Evolutionary conservation across 2,888 invertebrate species (phyloP).

Genomic region (Acrocera orbiculus): DNA sequence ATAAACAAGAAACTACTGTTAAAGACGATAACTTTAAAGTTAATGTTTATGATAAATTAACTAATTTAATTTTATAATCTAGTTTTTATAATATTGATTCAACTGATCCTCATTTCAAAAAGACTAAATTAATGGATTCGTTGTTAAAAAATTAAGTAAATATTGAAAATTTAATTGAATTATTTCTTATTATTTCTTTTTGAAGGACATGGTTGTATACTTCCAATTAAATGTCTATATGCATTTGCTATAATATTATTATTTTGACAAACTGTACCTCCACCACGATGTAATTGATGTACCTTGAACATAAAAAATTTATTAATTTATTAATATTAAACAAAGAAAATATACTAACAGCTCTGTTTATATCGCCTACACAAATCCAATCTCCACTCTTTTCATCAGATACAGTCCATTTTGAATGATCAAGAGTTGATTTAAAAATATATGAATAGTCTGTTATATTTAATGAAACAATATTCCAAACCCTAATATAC

Average conservation of each 20-base stretch:
- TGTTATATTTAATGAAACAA: no score
- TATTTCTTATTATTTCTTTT: no score
- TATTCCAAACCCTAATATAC: no score
- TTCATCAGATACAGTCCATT: slow-evolving; percentile 53
- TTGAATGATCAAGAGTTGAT: slow-evolving; percentile 64
- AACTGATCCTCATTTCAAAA: slow-evolving; percentile 73
- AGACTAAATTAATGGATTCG: slow-evolving; percentile 83
- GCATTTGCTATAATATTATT: slow-evolving; percentile 44
- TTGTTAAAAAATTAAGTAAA: no score
- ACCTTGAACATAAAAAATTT: no score
- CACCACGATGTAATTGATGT: slow-evolving; percentile 60
- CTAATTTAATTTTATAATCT: slow-evolving; percentile 67
- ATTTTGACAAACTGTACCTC: slow-evolving; percentile 67
- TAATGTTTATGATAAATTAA: slow-evolving; percentile 64
- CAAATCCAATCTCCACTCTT: slow-evolving; percentile 55
- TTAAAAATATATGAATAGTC: slow-evolving; percentile 42
- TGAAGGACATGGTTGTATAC: slow-evolving; percentile 18
- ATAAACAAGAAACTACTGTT: slow-evolving; percentile 34
- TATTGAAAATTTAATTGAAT: no score
- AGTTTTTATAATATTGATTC: slow-evolving; percentile 88
- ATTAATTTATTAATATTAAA: no score
- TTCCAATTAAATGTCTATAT: slow-evolving; percentile 39
- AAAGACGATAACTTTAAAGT: slow-evolving; percentile 49
- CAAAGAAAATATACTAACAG: no score
- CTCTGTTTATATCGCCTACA: slow-evolving; percentile 83